Evolutionary conservation across 2,113 vertebrate species (phyloP).

Genomic region (Ictidomys tridecemlineatus): DNA sequence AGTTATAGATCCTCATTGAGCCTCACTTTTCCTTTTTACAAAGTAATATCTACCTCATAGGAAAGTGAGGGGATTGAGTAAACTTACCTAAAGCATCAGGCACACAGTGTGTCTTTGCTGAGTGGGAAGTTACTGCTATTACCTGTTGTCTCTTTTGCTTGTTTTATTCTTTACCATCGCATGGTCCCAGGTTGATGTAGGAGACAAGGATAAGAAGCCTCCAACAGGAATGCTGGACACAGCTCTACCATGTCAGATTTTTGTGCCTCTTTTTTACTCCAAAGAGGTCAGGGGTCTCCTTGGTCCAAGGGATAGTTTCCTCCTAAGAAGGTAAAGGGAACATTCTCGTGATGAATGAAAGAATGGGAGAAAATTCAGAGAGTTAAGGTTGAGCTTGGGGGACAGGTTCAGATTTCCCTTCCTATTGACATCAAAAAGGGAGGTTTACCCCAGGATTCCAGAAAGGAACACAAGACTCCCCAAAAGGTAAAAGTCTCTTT

Average conservation of each 20-base stretch:
- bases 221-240: background rate
- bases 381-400: background rate
- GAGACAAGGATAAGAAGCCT: background rate
- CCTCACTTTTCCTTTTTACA: background rate
- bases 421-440: background rate
- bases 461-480: conserved; percentile 4
- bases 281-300: background rate
- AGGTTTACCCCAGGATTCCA: background rate
- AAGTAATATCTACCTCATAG: background rate
- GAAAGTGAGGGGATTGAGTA: background rate
- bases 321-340: background rate
- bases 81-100: background rate
- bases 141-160: background rate
- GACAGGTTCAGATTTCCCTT: conserved; percentile 6
- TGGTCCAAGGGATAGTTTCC: background rate
- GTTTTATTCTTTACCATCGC: background rate
- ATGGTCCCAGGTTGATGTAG: background rate
- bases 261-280: background rate
- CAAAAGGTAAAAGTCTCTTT: conserved; percentile 45
- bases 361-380: background rate
- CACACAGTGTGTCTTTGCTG: background rate
- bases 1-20: background rate
- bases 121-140: background rate
- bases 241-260: background rate
- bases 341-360: background rate